phyloP scores from a whole-genome alignment of 2,113 vertebrate genomes.

The Ardeotis arabs region DNA sequence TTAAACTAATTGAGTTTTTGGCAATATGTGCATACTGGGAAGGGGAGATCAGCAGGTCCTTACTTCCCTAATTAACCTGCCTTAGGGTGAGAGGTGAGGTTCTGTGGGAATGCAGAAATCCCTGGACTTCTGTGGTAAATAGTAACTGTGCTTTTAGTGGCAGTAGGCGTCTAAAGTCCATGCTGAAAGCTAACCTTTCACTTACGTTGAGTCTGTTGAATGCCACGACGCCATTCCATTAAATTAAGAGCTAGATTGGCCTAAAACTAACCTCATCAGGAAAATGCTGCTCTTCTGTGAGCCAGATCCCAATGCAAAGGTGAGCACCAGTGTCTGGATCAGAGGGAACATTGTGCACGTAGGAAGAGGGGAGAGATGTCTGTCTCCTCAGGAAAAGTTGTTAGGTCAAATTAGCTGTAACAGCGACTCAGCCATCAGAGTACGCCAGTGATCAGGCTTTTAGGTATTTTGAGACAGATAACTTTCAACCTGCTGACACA shows the following conservation, averaged over 20 bases:
- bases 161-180: neutral
- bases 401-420: neutral
- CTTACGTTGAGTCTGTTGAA: neutral
- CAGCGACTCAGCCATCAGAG: neutral
- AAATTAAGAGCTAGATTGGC: neutral
- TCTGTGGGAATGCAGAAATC: neutral
- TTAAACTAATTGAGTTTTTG: neutral
- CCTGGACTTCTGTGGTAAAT: neutral
- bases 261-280: neutral
- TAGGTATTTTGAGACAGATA: neutral
- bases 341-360: fast-evolving
- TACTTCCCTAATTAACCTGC: neutral
- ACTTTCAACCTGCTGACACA: neutral
- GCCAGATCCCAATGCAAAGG: fast-evolving
- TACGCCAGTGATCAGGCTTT: neutral
- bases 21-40: neutral
- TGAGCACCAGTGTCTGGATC: neutral
- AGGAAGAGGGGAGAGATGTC: neutral
- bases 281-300: neutral
- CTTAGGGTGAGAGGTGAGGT: neutral
- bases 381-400: neutral
- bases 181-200: neutral
- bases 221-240: neutral
- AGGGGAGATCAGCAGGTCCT: neutral
- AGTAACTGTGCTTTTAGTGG: neutral